Conservation (phyloP, 2,888 invertebrate species). For the Holacanthella duospinosa region DNA sequence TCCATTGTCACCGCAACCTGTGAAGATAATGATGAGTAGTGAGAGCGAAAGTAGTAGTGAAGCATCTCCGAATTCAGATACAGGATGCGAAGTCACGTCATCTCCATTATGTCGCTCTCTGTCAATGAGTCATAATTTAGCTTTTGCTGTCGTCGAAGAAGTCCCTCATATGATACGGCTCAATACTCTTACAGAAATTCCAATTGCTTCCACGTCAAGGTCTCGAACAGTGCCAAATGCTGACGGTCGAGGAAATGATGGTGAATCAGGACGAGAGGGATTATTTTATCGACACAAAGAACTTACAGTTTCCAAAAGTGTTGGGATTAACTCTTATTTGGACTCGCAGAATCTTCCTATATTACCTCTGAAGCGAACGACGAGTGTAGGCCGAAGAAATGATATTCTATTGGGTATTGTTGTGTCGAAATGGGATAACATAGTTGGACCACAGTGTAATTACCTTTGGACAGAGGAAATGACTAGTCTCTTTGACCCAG, state of each 20-base stretch:
- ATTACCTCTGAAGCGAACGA: neutral
- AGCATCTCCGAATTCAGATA: too few species aligned
- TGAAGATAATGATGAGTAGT: neutral
- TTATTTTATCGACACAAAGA: neutral
- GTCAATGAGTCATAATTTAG: constrained; percentile 30
- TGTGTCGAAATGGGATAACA: constrained; percentile 36
- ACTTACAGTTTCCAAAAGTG: neutral
- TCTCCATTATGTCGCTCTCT: constrained; percentile 19
- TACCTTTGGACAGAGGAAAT: constrained; percentile 36
- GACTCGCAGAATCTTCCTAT: neutral
- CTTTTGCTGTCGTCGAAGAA: constrained; percentile 26
- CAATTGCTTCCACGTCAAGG: neutral
- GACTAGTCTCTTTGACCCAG: constrained; percentile 33
- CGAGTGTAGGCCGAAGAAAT: constrained; percentile 15
- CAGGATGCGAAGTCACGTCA: neutral
- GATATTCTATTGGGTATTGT: constrained; percentile 31
- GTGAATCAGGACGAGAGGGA: neutral
- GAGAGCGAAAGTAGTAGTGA: too few species aligned
- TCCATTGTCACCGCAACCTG: too few species aligned
- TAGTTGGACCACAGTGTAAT: constrained; percentile 36
- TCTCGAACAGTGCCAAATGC: neutral
- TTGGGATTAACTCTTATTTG: neutral
- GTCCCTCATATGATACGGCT: constrained; percentile 30
- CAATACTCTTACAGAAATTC: constrained; percentile 3
- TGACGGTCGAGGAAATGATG: neutral